Evolutionary conservation across 2,888 invertebrate species (phyloP).

Genomic region (Eucera pruinosa): DNA sequence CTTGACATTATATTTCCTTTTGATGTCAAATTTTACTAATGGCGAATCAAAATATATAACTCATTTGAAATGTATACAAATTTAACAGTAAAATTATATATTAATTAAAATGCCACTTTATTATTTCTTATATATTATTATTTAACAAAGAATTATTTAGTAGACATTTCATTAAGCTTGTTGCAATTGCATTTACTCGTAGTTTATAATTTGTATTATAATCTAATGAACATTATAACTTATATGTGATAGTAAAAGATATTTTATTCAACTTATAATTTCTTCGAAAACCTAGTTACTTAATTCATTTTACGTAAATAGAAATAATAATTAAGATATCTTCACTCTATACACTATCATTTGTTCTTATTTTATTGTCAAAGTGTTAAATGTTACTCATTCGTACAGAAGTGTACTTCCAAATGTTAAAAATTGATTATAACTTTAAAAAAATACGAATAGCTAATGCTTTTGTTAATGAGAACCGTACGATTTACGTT

Average conservation of each 20-base stretch:
- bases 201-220: no score
- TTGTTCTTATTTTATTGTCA: neutral
- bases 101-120: neutral
- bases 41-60: neutral
- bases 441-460: neutral
- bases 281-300: no score
- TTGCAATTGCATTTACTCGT: neutral
- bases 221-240: no score
- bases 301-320: neutral
- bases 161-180: neutral
- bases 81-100: neutral
- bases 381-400: neutral
- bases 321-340: no score
- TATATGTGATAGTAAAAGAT: no score
- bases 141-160: neutral
- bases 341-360: neutral
- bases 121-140: neutral
- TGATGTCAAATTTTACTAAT: neutral
- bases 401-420: neutral
- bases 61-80: neutral
- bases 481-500: constrained; percentile 9
- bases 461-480: neutral
- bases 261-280: neutral
- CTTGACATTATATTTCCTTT: neutral
- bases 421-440: neutral